A percentile compares a stretch with the other conserved stretches of the same genome.
phyloP scores from a whole-genome alignment of 2,888 invertebrate species.

The Pecten maximus region DNA sequence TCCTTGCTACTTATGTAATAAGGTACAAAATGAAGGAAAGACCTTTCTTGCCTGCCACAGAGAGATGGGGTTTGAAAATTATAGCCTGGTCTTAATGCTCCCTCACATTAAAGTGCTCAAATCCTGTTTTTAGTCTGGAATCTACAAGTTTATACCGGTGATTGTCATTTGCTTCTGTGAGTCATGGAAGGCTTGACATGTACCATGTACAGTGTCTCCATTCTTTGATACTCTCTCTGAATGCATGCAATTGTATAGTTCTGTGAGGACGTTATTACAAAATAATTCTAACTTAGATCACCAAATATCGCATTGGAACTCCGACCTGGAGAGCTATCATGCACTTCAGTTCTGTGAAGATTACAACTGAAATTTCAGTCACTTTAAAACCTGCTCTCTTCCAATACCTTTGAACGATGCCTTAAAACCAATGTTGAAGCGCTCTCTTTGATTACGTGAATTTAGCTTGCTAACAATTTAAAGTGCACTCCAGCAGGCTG shows the following conservation, averaged over 20 bases:
- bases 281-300: constrained; percentile 33
- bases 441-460: constrained; percentile 33
- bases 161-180: constrained; percentile 33
- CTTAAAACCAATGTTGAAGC: constrained; percentile 20
- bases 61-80: constrained; percentile 22
- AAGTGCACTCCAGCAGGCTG: constrained; percentile 22
- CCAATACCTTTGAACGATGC: constrained; percentile 29
- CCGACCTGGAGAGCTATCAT: neutral
- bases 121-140: constrained; percentile 7
- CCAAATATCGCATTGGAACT: neutral
- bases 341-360: constrained; percentile 24
- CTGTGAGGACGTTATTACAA: constrained; percentile 5
- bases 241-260: neutral
- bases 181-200: neutral
- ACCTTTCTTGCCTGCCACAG: neutral
- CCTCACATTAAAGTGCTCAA: constrained; percentile 21
- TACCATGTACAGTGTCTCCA: neutral
- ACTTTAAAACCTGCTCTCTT: constrained; percentile 7
- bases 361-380: constrained; percentile 20
- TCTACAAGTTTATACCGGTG: neutral
- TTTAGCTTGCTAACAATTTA: constrained; percentile 33
- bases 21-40: constrained; percentile 9
- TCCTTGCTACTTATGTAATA: constrained; percentile 32
- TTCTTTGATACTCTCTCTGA: neutral
- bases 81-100: neutral